Evolutionary conservation across 2,888 invertebrate genomes (phyloP).

Genomic region (Ametastegia equiseti): DNA sequence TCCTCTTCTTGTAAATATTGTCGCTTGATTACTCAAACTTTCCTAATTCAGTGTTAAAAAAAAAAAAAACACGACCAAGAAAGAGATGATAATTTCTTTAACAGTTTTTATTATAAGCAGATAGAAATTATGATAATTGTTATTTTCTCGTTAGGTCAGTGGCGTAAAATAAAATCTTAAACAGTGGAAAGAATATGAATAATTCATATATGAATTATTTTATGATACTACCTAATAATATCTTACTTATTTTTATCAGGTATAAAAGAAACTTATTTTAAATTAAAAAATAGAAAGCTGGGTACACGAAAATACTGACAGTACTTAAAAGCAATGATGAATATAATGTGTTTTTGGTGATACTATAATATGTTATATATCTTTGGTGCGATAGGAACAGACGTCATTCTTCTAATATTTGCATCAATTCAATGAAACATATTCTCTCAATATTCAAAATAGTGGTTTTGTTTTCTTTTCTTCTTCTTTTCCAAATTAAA

Average conservation of each 20-base stretch:
- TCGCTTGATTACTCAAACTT: background rate
- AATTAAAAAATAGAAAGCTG: slow-evolving; percentile 18
- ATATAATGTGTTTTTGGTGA: background rate
- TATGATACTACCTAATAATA: background rate
- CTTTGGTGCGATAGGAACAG: slow-evolving; percentile 48
- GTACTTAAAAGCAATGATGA: slow-evolving; percentile 25
- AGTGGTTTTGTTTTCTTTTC: slow-evolving; percentile 43
- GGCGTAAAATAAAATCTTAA: slow-evolving; percentile 3
- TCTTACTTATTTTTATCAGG: background rate
- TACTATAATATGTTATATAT: background rate
- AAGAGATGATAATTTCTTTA: background rate
- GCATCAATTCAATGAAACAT: slow-evolving; percentile 5
- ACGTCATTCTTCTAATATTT: slow-evolving; percentile 22
- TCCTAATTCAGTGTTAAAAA: too few relatives aligned
- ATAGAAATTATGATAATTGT: slow-evolving; percentile 33
- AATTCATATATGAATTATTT: slow-evolving; percentile 23
- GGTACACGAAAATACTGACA: slow-evolving; percentile 33
- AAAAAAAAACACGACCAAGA: background rate
- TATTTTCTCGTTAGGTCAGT: background rate
- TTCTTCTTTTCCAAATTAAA: too few relatives aligned
- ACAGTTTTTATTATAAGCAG: background rate
- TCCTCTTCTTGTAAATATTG: slow-evolving; percentile 28
- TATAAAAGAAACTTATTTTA: slow-evolving; percentile 37
- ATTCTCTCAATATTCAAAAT: slow-evolving; percentile 11
- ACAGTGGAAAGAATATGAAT: background rate